phyloP scores from a whole-genome alignment of 2,797 vertebrate genomes.

The Sebastes matsubarae region DNA sequence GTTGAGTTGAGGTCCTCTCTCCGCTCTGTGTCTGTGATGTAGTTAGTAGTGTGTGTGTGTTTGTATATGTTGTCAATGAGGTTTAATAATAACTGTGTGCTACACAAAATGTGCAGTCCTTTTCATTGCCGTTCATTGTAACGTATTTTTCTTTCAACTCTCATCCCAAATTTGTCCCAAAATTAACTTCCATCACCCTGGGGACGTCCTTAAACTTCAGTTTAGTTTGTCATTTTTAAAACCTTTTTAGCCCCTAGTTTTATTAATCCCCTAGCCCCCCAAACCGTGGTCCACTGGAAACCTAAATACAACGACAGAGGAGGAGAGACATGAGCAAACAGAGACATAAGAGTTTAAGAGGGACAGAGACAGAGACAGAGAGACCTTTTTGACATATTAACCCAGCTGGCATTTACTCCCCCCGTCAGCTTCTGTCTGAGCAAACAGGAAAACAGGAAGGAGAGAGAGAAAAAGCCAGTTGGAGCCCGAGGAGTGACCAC shows the following conservation, averaged over 20 bases:
- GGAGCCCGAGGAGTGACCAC: conserved; percentile 18
- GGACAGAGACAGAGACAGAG: not conserved
- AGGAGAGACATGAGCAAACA: not conserved
- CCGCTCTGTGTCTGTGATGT: too few species aligned
- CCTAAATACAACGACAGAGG: not conserved
- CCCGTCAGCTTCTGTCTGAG: conserved; percentile 26
- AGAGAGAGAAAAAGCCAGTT: not conserved
- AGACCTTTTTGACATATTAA: conserved; percentile 6
- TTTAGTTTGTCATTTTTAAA: not conserved
- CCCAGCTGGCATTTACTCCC: conserved; percentile 19
- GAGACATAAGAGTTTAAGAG: not conserved
- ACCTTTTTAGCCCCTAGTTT: not conserved
- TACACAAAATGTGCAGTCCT: too few species aligned
- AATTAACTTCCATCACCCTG: too few species aligned
- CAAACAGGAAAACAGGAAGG: conserved; percentile 17
- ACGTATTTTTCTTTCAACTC: too few species aligned
- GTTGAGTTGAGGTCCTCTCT: too few species aligned
- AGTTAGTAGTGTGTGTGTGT: too few species aligned
- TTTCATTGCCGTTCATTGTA: too few species aligned
- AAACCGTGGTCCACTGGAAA: not conserved
- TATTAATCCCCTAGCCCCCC: not conserved
- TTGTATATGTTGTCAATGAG: too few species aligned
- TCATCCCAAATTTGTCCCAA: too few species aligned
- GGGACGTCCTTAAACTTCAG: too few species aligned
- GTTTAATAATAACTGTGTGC: too few species aligned